Base-by-base conservation (phyloP, 2,113 vertebrate species). In the Notiomystis cincta region DNA sequence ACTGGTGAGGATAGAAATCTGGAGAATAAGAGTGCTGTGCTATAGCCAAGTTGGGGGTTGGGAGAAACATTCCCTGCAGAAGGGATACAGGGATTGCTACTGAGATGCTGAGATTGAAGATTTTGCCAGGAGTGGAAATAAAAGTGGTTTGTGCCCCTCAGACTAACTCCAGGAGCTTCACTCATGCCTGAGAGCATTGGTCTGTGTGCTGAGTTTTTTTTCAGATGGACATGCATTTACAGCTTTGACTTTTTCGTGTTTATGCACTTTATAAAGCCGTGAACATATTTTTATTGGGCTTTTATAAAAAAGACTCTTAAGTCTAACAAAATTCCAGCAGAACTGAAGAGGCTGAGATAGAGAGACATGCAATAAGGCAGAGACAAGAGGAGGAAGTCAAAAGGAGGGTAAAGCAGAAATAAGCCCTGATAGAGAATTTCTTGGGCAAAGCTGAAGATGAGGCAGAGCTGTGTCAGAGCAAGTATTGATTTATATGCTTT, bases 231-330 rank as follows among this genome's bases (percentile, higher is more conserved):
- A 44, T 2, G 4, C 10, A 2, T 93, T 96, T 95, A 93, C 11
- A 9, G 40, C 37, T 87, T 91, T 87, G 42, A 80, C 57, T 94
- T 91, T 64, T 89, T 93, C n/a, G 28, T 23, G 21, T 71, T 90
- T 0, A 0, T 87, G 57, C 38, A 61, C 30, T 96, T 95, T 95
- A 79, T 87, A 84, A 75, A 97, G 76, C 72, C 40, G 60, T 1
- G 35, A 80, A 94, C 72, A 24, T 77, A 77, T 96, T 94, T 94
- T 96, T 87, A 92, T 57, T 75, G 22, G 58, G 15, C 51, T 91
- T 90, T 83, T 92, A 51, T 82, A 57, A 87, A 71, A 93, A 94
- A 50, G 42, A 30, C 56, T 84, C 51, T 64, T 38, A 79, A 40
- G 66, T 54, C 65, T 73, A 71, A 67, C 56, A 92, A 91, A 94